These are phyloP conservation scores for Pipistrellus kuhlii DNA, from an alignment of 2,797 vertebrate genomes.

Conservation along the genomic window DNA sequence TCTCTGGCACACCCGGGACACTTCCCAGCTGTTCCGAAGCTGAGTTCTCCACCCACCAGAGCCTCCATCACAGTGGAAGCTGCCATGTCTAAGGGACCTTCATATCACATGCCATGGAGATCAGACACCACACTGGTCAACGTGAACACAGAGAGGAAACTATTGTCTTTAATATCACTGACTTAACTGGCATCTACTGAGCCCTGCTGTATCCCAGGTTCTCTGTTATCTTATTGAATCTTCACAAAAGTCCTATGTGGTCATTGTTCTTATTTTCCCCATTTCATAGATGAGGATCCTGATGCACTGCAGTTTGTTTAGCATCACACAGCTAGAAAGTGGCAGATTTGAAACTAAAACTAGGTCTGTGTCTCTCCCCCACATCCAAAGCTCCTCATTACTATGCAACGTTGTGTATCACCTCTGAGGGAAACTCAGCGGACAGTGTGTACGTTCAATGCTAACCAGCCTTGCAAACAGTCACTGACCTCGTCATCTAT, in stretches of 20 bases:
- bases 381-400: neutral
- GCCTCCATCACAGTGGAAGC: slow-evolving; percentile 1
- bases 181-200: neutral
- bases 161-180: neutral
- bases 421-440: neutral
- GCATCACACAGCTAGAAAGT: neutral
- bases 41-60: rapidly evolving
- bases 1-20: slow-evolving; percentile 27
- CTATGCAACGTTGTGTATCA: neutral
- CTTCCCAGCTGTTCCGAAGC: slow-evolving; percentile 75
- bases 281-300: neutral
- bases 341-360: neutral
- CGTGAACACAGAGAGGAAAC: neutral
- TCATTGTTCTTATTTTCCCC: neutral
- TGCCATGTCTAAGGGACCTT: neutral
- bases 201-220: neutral
- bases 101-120: neutral
- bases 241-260: neutral
- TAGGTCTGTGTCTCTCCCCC: neutral
- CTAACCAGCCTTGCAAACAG: neutral
- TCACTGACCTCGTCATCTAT: neutral
- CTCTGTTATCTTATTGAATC: neutral
- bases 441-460: neutral
- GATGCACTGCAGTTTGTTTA: neutral
- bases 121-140: neutral